Evolutionary conservation across 2,113 vertebrate genomes (phyloP), one percentile per base, ranked within the genome.

Genomic region (Panurus biarmicus): DNA sequence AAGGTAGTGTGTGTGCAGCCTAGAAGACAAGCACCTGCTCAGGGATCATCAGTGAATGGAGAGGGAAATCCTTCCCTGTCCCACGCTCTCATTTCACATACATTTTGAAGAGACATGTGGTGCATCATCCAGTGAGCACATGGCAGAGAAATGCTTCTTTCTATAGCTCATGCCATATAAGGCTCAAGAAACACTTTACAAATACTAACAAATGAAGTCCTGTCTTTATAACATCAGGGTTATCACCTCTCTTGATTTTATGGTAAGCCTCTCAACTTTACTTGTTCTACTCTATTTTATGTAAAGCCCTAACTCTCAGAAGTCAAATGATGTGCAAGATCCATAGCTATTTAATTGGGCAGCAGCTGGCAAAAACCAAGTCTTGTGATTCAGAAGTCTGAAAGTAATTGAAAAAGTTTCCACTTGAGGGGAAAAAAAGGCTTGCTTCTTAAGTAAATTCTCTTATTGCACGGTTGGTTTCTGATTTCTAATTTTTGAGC

Each of bases 401-500:
- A 67, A 80, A 25, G n/a, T 42, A 94, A 93, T 61, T 77, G 35
- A 88, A 95, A 85, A 95, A 54, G 56, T 56, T 85, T 76, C 35
- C 36, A 62, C 51, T 73, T 50, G 14, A 72, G 40, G 11, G 45
- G 14, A 44, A 53, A 66, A 17, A 44, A 24, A 26, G 62, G 56
- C 28, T 57, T 76, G 17, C 40, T 89, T 75, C 84, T 92, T 80
- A 87, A 91, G 54, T 65, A 47, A 89, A 64, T 75, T 85, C 51
- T 56, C 15, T 72, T 79, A 53, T 47, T 74, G 82, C 85, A 83
- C 35, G 65, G 26, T 28, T 84, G 48, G 48, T 24, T 92, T 74
- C 83, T 53, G 89, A 69, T 84, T 95, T 85, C 79, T 94, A 90
- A 86, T 90, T 90, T 45, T 74, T 84, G 53, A 64, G 33, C 24